Percentiles rank a stretch among this genome's conserved stretches.
Conservation (phyloP, 2,113 vertebrate genomes). For the Neotragus moschatus region DNA sequence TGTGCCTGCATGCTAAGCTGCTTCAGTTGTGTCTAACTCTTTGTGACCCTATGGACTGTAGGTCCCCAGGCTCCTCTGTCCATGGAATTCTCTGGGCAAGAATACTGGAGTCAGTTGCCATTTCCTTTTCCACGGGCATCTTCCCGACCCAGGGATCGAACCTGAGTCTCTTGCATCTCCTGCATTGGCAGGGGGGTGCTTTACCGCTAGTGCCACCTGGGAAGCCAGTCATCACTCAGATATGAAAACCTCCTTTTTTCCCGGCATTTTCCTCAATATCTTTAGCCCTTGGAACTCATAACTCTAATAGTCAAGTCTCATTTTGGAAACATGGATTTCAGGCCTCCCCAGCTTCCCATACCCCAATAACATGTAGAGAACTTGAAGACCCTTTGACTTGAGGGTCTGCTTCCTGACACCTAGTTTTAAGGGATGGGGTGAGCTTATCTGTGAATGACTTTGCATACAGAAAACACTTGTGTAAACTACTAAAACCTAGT, state of each 20-base stretch:
- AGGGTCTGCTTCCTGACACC: not conserved
- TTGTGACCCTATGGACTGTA: not conserved
- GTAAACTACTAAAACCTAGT: not conserved
- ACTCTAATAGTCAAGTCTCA: not conserved
- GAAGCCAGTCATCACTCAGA: not conserved
- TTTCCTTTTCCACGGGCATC: not conserved
- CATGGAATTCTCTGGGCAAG: not conserved
- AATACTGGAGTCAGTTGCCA: not conserved
- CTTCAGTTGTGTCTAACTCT: not conserved
- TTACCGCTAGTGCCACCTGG: not conserved
- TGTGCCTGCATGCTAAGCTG: not conserved
- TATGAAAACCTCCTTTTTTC: not conserved
- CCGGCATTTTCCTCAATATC: not conserved
- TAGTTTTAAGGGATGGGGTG: not conserved
- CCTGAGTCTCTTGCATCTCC: not conserved
- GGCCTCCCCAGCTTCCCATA: not conserved
- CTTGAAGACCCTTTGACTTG: not conserved
- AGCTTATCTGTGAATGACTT: not conserved
- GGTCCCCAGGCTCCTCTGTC: not conserved
- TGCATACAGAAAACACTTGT: not conserved
- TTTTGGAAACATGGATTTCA: not conserved
- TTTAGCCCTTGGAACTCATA: not conserved
- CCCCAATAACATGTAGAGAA: not conserved
- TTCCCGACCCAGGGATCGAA: fast-evolving
- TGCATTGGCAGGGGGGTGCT: not conserved